Evolutionary conservation across 1,140 invertebrate species (phyloP).

Genomic region (Odontomachus brunneus): DNA sequence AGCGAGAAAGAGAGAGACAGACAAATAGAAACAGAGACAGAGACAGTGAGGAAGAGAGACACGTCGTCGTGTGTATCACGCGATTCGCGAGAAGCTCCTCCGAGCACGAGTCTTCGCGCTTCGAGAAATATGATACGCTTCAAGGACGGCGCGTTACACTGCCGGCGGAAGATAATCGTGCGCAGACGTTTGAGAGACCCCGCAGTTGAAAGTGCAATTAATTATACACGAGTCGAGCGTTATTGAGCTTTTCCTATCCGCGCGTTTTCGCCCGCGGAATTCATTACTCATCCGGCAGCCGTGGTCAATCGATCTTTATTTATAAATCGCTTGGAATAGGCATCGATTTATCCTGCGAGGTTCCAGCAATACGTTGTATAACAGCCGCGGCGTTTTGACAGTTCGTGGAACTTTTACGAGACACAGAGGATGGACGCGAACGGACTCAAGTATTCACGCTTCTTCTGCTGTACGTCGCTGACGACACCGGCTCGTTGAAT

Average conservation of each 20-base stretch:
- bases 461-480: background rate
- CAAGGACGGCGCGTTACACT: conserved; percentile 17
- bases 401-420: background rate
- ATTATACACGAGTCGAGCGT: conserved; percentile 19
- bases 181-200: background rate
- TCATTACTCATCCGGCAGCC: conserved; percentile 16
- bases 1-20: too few species aligned
- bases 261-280: conserved; percentile 4
- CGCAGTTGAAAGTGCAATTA: conserved; percentile 42
- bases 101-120: too few species aligned
- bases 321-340: conserved; percentile 25
- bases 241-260: background rate
- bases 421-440: background rate
- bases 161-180: conserved; percentile 31
- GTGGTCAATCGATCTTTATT: conserved; percentile 42
- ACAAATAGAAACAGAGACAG: too few species aligned
- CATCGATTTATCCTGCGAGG: conserved; percentile 8
- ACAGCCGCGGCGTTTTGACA: background rate
- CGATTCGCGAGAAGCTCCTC: background rate
- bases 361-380: too few species aligned
- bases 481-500: conserved; percentile 2
- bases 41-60: too few species aligned
- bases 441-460: conserved; percentile 13
- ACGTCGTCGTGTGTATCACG: conserved; percentile 12
- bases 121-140: conserved; percentile 53